phyloP scores from a whole-genome alignment of 2,113 vertebrate genomes.

The Ciconia maguari region DNA sequence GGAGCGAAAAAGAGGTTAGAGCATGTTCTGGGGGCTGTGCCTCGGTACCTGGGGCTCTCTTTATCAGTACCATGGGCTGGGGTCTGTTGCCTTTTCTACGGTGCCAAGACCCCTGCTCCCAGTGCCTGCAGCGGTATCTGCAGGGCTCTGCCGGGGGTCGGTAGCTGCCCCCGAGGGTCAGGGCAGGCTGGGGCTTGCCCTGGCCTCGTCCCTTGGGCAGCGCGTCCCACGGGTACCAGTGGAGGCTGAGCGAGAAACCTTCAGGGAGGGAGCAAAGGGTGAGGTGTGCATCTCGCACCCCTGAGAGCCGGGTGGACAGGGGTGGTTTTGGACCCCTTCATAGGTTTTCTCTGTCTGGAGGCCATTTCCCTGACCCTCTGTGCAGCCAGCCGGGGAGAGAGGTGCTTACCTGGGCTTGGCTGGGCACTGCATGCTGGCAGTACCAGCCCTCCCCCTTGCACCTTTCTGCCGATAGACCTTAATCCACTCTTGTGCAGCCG shows the following conservation, averaged over 20 bases:
- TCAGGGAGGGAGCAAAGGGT: accelerated
- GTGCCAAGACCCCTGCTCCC: not conserved
- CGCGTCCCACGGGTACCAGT: accelerated
- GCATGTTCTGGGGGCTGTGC: not conserved
- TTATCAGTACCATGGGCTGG: not conserved
- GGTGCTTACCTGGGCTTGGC: not conserved
- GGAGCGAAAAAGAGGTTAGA: not conserved
- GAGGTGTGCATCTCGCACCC: accelerated
- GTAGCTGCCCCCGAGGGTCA: not conserved
- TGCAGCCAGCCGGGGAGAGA: not conserved
- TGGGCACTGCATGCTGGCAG: not conserved
- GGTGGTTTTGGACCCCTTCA: not conserved
- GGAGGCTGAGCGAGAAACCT: not conserved
- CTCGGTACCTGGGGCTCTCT: not conserved
- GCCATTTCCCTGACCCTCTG: accelerated
- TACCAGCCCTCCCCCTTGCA: not conserved
- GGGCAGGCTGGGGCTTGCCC: not conserved
- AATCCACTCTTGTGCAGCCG: not conserved
- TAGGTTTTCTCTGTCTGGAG: not conserved
- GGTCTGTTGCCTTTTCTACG: not conserved
- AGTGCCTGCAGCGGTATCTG: not conserved
- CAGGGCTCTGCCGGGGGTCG: not conserved
- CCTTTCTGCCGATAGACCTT: not conserved
- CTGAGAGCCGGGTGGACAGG: not conserved
- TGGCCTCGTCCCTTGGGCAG: not conserved